Conservation (phyloP, 2,888 invertebrate genomes). For the Drosophila atroscutellata region DNA sequence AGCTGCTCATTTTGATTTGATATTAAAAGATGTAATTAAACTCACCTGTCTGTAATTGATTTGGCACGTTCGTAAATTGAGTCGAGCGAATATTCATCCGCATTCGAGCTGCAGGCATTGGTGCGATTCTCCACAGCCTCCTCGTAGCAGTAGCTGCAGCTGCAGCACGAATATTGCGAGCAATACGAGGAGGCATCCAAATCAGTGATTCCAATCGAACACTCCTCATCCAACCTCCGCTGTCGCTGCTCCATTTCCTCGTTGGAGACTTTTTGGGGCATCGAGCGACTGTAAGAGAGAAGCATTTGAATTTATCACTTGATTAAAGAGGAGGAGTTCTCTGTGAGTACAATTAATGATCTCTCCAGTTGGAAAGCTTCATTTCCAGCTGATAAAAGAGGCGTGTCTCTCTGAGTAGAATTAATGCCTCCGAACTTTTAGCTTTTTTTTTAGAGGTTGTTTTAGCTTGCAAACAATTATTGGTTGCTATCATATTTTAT, state of each 20-base stretch:
- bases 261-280: slow-evolving; percentile 26
- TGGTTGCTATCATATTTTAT: background rate
- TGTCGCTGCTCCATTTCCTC: slow-evolving; percentile 35
- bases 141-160: slow-evolving; percentile 87
- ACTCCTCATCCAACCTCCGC: slow-evolving; percentile 64
- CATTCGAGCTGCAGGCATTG: slow-evolving; percentile 82
- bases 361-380: background rate
- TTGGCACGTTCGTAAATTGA: slow-evolving; percentile 72
- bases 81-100: slow-evolving; percentile 77
- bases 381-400: background rate
- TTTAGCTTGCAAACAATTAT: background rate
- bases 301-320: background rate
- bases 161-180: slow-evolving; percentile 87
- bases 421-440: background rate
- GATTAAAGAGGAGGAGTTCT: background rate
- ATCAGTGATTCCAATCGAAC: slow-evolving; percentile 79
- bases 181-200: slow-evolving; percentile 85
- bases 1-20: slow-evolving; percentile 6
- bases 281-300: slow-evolving; percentile 43
- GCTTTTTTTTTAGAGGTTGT: background rate
- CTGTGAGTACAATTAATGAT: background rate
- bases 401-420: background rate
- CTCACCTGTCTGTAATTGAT: slow-evolving; percentile 82
- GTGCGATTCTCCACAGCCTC: slow-evolving; percentile 83
- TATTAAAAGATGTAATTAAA: background rate